phyloP scores from a whole-genome alignment of 2,113 vertebrate genomes.

The Chloroceryle aenea region DNA sequence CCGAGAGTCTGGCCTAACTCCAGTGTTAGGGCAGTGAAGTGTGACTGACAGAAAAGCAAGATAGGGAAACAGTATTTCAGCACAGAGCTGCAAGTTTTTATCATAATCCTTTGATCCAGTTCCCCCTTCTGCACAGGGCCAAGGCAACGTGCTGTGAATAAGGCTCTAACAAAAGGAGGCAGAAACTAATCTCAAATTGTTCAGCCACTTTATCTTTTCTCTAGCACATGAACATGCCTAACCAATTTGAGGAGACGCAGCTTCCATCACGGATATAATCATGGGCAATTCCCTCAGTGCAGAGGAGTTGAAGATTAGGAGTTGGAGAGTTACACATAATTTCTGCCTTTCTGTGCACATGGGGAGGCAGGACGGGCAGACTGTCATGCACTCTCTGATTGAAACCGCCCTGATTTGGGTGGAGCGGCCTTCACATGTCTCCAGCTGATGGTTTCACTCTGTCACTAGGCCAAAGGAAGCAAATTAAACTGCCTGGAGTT shows the following conservation, averaged over 20 bases:
- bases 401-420: background rate
- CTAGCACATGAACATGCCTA: rapidly evolving
- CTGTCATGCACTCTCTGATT: background rate
- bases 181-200: background rate
- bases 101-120: background rate
- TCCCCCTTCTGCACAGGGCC: background rate
- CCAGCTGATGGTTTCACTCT: background rate
- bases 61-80: background rate
- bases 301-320: background rate
- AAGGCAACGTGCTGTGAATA: background rate
- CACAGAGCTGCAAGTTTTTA: background rate
- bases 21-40: background rate
- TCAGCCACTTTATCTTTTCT: background rate
- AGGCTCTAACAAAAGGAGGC: background rate
- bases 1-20: background rate
- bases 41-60: background rate
- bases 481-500: conserved; percentile 18
- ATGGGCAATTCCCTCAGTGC: background rate
- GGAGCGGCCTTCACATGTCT: background rate
- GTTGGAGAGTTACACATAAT: background rate
- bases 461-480: background rate
- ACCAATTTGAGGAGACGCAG: background rate
- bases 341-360: background rate
- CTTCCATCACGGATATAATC: background rate
- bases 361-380: background rate